Percentiles rank a stretch among this genome's conserved stretches.
phyloP scores from a whole-genome alignment of 2,113 vertebrate genomes.

The Ramphastos sulfuratus region DNA sequence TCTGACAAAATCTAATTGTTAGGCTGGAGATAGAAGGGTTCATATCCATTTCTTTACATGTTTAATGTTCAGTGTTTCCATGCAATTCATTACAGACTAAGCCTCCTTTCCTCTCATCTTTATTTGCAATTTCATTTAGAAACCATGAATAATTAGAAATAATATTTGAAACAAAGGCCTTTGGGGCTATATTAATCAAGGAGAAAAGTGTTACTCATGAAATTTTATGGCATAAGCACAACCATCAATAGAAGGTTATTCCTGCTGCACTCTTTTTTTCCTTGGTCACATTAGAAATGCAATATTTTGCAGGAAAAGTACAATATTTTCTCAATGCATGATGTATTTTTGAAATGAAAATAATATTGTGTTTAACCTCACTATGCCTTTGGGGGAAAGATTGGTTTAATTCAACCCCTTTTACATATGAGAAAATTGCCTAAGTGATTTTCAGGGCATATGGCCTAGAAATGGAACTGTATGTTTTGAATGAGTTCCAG shows the following conservation, averaged over 20 bases:
- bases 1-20: slow-evolving; percentile 50
- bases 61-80: slow-evolving; percentile 65
- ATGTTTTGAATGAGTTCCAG: slow-evolving; percentile 53
- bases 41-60: slow-evolving; percentile 41
- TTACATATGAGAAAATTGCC: neutral
- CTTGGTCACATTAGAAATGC: neutral
- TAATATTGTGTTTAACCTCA: neutral
- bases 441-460: slow-evolving; percentile 49
- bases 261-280: neutral
- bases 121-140: slow-evolving; percentile 70
- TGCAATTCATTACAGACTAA: slow-evolving; percentile 64
- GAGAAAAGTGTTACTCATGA: slow-evolving; percentile 61
- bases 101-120: slow-evolving; percentile 50
- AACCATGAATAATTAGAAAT: slow-evolving; percentile 74
- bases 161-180: slow-evolving; percentile 72
- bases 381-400: neutral
- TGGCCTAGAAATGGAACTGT: slow-evolving; percentile 39
- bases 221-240: slow-evolving; percentile 61
- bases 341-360: neutral
- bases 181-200: slow-evolving; percentile 67
- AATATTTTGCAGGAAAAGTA: neutral
- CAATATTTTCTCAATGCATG: neutral
- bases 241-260: slow-evolving; percentile 7
- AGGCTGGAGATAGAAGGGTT: slow-evolving; percentile 15
- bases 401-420: neutral